Conservation (phyloP, 2,797 vertebrate genomes). For the Chelon auratus region DNA sequence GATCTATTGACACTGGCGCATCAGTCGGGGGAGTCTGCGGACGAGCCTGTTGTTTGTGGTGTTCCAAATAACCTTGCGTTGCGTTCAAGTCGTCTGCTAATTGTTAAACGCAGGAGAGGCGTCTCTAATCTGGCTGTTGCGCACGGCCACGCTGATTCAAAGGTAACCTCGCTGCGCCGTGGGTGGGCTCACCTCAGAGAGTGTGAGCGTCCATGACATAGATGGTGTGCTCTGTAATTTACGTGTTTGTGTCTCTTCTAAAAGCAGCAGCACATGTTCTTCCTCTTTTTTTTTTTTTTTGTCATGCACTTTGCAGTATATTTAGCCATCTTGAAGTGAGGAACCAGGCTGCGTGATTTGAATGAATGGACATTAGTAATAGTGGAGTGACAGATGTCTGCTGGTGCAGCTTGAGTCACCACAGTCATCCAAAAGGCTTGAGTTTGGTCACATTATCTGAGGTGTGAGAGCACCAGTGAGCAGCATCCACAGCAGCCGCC, state of each 20-base stretch:
- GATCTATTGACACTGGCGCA: conserved; percentile 53
- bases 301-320: background rate
- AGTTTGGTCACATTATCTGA: conserved; percentile 33
- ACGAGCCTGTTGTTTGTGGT: conserved; percentile 10
- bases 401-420: conserved; percentile 9
- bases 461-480: conserved; percentile 13
- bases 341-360: conserved; percentile 17
- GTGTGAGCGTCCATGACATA: conserved; percentile 27
- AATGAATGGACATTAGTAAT: conserved; percentile 9
- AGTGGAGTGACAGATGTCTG: conserved; percentile 20
- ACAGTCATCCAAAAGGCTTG: conserved; percentile 12
- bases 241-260: conserved; percentile 7
- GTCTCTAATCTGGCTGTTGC: conserved; percentile 10
- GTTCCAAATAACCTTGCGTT: background rate
- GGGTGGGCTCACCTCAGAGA: conserved; percentile 38
- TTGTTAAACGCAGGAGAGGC: background rate
- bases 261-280: conserved; percentile 2
- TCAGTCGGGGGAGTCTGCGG: conserved; percentile 45
- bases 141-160: too few relatives aligned
- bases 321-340: conserved; percentile 31
- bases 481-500: background rate
- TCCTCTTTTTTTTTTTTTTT: conserved; percentile 4
- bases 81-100: background rate
- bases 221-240: conserved; percentile 4
- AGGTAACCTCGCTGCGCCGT: background rate